Evolutionary conservation across 2,113 vertebrate genomes (phyloP), one percentile per base, ranked within the genome.

Genomic region (Uria aalge): DNA sequence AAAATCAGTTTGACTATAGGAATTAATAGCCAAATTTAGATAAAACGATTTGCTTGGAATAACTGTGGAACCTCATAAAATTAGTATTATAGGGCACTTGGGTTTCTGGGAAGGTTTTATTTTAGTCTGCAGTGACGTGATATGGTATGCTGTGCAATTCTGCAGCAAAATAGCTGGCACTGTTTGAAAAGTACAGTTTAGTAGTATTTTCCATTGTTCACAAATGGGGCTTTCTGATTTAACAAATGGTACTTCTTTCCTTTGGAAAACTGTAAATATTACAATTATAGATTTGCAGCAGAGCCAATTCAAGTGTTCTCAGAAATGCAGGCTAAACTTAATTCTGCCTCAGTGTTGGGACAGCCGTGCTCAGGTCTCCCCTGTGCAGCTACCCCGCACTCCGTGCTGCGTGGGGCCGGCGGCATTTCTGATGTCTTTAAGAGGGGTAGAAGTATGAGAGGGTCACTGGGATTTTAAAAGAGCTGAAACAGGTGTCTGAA

Each of bases 51-150:
- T 95, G 34, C 91, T 92, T 85, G 73, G 62, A 73, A 92, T 96
- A 96, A 91, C 87, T 82, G 74, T 47, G 32, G 91, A 66, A 45
- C 75, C 29, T 95, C 69, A 94, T 95, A 97, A 96, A 97, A 95
- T 96, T 97, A 97, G 86, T 78, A 69, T 95, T 96, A 47, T 85
- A 69, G 81, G 91, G 80, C 80, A 91, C 45, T 94, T 89, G 73
- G 62, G 89, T 90, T 97, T 96, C 94, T 96, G 96, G 96, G 94
- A 97, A 97, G 66, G n/a, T 82, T 94, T 95, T 95, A 97, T 96
- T 97, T 97, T 95, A 60, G 90, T 73, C 62, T 90, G 11, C 47
- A 57, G 59, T 92, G 92, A 97, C 12, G 45, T 82, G 85, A 38
- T 79, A 57, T 78, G 80, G 76, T 94, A 86, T 94, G 94, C 94